phyloP scores from a whole-genome alignment of 2,113 vertebrate genomes.

The Rhynchopsitta pachyrhyncha region DNA sequence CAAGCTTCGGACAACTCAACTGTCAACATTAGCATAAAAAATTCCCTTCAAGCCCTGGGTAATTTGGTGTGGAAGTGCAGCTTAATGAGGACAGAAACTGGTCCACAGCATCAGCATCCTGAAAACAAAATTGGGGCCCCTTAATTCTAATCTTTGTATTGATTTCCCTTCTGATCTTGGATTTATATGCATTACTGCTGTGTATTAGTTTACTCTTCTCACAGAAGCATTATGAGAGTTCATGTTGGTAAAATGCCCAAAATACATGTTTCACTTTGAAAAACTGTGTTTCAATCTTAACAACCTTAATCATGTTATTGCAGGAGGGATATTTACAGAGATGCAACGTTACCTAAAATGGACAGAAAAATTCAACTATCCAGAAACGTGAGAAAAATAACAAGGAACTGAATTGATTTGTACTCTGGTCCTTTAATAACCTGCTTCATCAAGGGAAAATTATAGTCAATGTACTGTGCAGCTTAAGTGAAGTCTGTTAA shows the following conservation, averaged over 20 bases:
- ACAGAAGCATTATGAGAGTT: background rate
- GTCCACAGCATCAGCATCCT: background rate
- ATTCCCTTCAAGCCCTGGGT: background rate
- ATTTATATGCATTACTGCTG: background rate
- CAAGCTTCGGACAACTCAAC: background rate
- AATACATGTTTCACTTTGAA: background rate
- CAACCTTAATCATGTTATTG: background rate
- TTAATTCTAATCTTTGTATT: background rate
- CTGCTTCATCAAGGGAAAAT: background rate
- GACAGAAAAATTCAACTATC: background rate
- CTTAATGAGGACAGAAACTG: background rate
- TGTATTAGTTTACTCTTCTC: background rate
- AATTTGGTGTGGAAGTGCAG: background rate
- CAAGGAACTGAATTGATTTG: background rate
- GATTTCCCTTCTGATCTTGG: background rate
- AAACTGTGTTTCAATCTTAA: background rate
- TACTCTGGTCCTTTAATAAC: background rate
- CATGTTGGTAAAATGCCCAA: background rate
- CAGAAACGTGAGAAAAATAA: background rate
- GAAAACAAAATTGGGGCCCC: background rate
- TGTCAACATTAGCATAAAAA: background rate
- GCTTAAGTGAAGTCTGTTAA: slow-evolving; percentile 5
- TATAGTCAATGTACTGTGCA: background rate
- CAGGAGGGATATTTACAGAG: background rate
- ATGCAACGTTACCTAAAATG: background rate